Evolutionary conservation across 2,888 invertebrate species (phyloP).

Genomic region (Monochamus alternatus): DNA sequence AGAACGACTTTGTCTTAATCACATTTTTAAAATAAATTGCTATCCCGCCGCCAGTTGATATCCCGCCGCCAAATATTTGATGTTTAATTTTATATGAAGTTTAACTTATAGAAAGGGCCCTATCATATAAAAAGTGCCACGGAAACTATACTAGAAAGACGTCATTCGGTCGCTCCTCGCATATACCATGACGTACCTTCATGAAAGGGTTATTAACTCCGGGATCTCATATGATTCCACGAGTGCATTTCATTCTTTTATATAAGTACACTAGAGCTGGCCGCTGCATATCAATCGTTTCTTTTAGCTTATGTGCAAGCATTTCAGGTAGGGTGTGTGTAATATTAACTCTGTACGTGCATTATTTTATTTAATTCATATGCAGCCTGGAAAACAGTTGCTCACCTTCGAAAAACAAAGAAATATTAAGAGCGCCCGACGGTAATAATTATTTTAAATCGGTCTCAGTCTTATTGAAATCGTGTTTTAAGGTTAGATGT

Average conservation of each 20-base stretch:
- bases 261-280: constrained; percentile 24
- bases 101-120: too few relatives aligned
- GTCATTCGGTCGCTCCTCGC: too few relatives aligned
- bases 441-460: constrained; percentile 24
- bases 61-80: too few relatives aligned
- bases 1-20: too few relatives aligned
- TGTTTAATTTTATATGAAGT: too few relatives aligned
- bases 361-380: constrained; percentile 38
- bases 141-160: too few relatives aligned
- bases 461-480: constrained; percentile 2
- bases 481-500: constrained; percentile 10
- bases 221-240: not conserved
- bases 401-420: constrained; percentile 42
- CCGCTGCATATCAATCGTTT: constrained; percentile 41
- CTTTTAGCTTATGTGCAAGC: constrained; percentile 36
- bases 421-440: constrained; percentile 30
- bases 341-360: constrained; percentile 35
- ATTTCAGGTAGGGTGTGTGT: constrained; percentile 43
- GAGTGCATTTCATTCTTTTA: constrained; percentile 18
- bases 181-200: not conserved
- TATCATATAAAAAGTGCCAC: too few relatives aligned
- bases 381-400: constrained; percentile 39
- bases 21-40: too few relatives aligned
- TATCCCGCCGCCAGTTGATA: too few relatives aligned
- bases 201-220: constrained; percentile 9